phyloP scores from a whole-genome alignment of 2,113 vertebrate genomes.

The Taurulus bubalis region DNA sequence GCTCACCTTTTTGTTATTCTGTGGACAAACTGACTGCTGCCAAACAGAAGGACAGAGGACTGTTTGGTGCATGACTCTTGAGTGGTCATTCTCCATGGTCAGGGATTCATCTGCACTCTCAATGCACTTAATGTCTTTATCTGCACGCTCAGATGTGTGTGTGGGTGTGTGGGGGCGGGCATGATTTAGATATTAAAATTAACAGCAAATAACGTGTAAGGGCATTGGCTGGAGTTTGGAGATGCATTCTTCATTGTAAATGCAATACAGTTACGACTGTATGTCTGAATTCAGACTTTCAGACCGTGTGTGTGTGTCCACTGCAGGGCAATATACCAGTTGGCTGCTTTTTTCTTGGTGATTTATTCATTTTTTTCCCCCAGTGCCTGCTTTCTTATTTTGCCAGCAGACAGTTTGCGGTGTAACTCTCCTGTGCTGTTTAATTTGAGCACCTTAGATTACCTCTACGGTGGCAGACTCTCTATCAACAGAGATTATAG shows the following conservation, averaged over 20 bases:
- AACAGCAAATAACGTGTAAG: background rate
- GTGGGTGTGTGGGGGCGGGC: too few relatives aligned
- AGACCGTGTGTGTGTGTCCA: background rate
- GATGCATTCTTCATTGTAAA: background rate
- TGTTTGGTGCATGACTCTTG: background rate
- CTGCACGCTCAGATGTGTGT: background rate
- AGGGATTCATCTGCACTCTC: background rate
- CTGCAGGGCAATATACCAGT: background rate
- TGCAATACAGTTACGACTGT: background rate
- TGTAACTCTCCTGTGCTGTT: constrained; percentile 1
- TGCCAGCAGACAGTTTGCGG: background rate
- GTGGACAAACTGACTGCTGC: background rate
- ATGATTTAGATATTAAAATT: background rate
- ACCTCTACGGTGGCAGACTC: background rate
- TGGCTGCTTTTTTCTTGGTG: background rate
- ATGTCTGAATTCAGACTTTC: background rate
- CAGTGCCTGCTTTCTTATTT: background rate
- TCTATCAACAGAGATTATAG: background rate
- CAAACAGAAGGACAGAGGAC: background rate
- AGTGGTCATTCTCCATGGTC: background rate
- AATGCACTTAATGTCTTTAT: background rate
- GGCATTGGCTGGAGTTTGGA: background rate
- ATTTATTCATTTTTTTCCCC: background rate
- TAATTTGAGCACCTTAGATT: background rate
- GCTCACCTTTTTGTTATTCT: constrained; percentile 7